Evolutionary conservation across 2,113 vertebrate species (phyloP).

Genomic region (Pelusios castaneus): DNA sequence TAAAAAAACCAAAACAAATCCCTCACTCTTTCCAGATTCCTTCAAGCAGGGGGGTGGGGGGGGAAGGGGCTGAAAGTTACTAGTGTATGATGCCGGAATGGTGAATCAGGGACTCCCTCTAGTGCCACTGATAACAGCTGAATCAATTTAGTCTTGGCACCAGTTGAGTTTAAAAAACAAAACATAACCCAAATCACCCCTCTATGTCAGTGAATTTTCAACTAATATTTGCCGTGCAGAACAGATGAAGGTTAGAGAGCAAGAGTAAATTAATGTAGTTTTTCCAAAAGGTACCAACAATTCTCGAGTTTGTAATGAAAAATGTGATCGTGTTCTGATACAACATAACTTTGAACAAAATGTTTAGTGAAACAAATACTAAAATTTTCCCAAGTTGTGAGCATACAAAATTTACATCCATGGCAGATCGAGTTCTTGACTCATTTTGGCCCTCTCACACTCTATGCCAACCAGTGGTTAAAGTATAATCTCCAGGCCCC

Average conservation of each 20-base stretch:
- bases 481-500: no score
- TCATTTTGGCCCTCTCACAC: neutral
- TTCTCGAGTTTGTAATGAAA: neutral
- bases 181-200: neutral
- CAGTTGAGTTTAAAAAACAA: neutral
- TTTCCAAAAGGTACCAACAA: neutral
- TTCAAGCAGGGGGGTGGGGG: neutral
- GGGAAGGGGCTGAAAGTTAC: neutral
- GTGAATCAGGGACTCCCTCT: neutral
- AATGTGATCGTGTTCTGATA: neutral
- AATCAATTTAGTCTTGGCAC: neutral
- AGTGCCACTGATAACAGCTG: neutral
- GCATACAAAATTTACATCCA: neutral
- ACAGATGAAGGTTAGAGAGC: neutral
- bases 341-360: neutral
- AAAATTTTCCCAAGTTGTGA: neutral
- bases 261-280: neutral
- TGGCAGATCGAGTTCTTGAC: neutral
- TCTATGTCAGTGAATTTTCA: neutral
- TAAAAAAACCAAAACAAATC: neutral
- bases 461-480: no score
- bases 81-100: neutral
- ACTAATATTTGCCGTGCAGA: neutral
- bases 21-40: neutral
- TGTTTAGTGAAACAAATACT: neutral